Evolutionary conservation across 2,113 vertebrate genomes (phyloP), one percentile per base, ranked within the genome.

Genomic region (Ctenodactylus gundi): DNA sequence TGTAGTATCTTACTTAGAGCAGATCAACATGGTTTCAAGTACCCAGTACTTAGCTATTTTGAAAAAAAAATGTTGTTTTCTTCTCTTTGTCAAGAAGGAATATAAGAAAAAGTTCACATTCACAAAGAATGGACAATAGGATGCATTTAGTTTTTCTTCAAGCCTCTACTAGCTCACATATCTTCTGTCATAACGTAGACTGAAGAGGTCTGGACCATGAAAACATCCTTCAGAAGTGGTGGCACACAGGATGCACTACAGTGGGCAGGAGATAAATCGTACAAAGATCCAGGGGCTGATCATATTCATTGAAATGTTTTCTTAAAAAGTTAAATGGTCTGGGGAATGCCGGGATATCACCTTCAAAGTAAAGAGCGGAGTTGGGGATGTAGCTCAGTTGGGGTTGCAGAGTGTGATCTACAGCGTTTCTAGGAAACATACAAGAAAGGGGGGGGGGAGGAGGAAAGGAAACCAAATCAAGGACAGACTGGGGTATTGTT

Each of bases 51-150:
- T 27, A 84, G 29, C n/a, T 92, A 57, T 77, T 90, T 60, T 85
- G 55, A 68, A 95, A 89, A 91, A 68, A 95, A 89, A 91, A 77
- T 90, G 25, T 17, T 76, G 27, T 70, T 77, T 68, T 51, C 39
- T 34, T 88, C 44, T 70, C n/a, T 36, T 36, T 51, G 55, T 90
- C 36, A 81, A 17, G 85, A 89, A 76, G 27, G 57, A 94, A 88
- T 7, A 91, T 75, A 15, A 75, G 14, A 49, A 72, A 84, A 75
- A 44, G 23, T 67, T 91, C 36, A 88, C 7, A 78, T 76, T 91
- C 44, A 81, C 13, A 34, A 27, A 90, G 36, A 62, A 44, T 70
- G 41, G 60, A 55, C 18, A 75, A 78, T 0, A 77, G 18, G 81
- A 81, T 91, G 23, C 34, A 81, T 39, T 90, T 94, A 39, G 41